Percentiles rank a stretch among this genome's conserved stretches.
Conservation (phyloP, 2,113 vertebrate species). For the Pterocles gutturalis region DNA sequence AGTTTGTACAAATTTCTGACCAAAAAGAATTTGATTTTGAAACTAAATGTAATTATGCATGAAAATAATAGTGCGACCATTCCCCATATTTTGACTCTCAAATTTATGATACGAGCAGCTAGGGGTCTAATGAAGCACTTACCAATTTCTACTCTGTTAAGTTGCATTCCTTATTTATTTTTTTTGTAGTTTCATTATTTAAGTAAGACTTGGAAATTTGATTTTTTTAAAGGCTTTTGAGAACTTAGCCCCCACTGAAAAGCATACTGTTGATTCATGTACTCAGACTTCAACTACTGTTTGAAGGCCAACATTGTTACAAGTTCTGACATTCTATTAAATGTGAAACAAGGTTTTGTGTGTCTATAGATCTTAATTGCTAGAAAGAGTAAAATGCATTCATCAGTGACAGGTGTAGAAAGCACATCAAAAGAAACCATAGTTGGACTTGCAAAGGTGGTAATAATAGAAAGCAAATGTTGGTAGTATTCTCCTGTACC, state of each 20-base stretch:
- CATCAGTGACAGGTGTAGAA: background rate
- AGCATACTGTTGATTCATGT: slow-evolving; percentile 31
- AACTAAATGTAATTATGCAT: slow-evolving; percentile 63
- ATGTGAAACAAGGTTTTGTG: slow-evolving; percentile 51
- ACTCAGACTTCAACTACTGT: slow-evolving; percentile 57
- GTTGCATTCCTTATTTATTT: slow-evolving; percentile 77
- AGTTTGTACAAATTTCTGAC: slow-evolving; percentile 79
- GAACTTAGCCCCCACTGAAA: background rate
- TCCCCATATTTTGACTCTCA: slow-evolving; percentile 59
- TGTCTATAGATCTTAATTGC: slow-evolving; percentile 47
- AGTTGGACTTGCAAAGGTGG: background rate
- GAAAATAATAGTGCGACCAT: slow-evolving; percentile 57
- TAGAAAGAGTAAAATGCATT: background rate
- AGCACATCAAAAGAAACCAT: background rate
- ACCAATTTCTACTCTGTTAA: slow-evolving; percentile 60
- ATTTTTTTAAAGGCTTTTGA: slow-evolving; percentile 18
- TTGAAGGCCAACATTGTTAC: slow-evolving; percentile 59
- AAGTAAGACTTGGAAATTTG: slow-evolving; percentile 54
- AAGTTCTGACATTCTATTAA: slow-evolving; percentile 67
- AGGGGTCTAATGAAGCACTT: slow-evolving; percentile 63
- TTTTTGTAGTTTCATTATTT: slow-evolving; percentile 63
- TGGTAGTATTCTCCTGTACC: background rate
- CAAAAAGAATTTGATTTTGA: slow-evolving; percentile 69
- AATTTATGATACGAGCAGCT: slow-evolving; percentile 62
- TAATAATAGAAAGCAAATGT: background rate